phyloP scores from a whole-genome alignment of 2,113 vertebrate species.

The Phyllopteryx taeniolatus region DNA sequence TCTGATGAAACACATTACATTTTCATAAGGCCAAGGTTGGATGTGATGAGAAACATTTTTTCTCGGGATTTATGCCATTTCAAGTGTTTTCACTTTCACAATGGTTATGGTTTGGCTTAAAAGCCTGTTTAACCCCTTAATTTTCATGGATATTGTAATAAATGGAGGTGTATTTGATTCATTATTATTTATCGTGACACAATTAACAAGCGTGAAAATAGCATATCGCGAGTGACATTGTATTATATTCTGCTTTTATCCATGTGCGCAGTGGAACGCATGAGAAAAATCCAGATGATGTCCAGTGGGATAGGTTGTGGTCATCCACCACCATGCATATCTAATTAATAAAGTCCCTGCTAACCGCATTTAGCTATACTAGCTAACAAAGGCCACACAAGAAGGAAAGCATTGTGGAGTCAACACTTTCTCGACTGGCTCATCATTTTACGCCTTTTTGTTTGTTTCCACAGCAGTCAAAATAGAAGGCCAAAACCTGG shows the following conservation, averaged over 20 bases:
- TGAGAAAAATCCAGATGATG: not conserved
- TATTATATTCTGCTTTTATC: not conserved
- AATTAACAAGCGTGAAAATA: not conserved
- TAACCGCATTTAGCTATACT: not conserved
- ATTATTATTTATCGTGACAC: not conserved
- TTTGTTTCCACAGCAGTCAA: not conserved
- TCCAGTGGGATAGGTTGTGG: not conserved
- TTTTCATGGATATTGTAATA: not conserved
- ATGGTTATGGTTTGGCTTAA: not conserved
- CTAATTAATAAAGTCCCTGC: not conserved
- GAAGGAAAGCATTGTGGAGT: not conserved
- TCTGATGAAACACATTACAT: not conserved
- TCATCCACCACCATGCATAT: not conserved
- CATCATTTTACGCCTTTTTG: not conserved
- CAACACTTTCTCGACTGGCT: not conserved
- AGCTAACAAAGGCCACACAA: not conserved
- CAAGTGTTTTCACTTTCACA: not conserved
- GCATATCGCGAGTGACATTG: not conserved
- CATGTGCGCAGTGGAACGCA: not conserved
- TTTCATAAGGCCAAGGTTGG: not conserved
- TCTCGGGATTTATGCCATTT: not conserved
- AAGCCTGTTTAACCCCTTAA: not conserved
- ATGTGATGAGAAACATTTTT: not conserved
- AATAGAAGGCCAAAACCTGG: slow-evolving; percentile 1
- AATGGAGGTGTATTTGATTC: not conserved